Evolutionary conservation across 23 tunicate species (phyloP), one percentile per base, ranked within the genome.

Genomic region (Halocynthia roretzi): DNA sequence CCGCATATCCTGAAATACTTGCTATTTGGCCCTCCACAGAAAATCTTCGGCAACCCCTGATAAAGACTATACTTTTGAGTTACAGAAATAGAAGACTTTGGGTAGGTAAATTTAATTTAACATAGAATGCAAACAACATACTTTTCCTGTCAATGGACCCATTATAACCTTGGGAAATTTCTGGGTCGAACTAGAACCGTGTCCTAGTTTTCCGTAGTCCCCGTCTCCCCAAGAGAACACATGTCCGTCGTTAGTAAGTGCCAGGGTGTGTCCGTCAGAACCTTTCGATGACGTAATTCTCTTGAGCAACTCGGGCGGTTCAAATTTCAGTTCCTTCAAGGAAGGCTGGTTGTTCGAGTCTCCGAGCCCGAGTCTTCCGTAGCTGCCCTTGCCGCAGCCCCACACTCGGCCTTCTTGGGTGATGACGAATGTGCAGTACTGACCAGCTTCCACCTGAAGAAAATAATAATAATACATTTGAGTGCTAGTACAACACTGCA

Each of bases 221-320:
- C 99, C 99, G 75, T 95, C 99, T 14, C 99, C 99, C 99, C 99
- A 95, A 18, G 88, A 81, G 63, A 75, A 95, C 14, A 83, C 76
- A 14, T 84, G 57, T 8, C 99, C 99, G 31, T 95, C 96, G 9
- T 77, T 53, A 7, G 88, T 87, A 15, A 95, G 72, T 12, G 97
- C 99, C 50, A 95, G 54, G 5, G 99, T 85, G 64, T 95, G 99
- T 44, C 99, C 99, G 72, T 95, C 99, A 5, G 99, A 95, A 92
- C 98, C 98, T 92, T 92, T 92, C 15, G 98, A 92, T 14, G 98
- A 92, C 6, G 98, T 86, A 19, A 92, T 70, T 74, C 86, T 92
- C 50, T 82, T 77, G 4, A 92, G 82, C 5, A 66, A 54, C 23
- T 81, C 84, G 48, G 71, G 62, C 5, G 98, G 81, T 21, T 78